A percentile compares a stretch with the other conserved stretches of the same genome.
Evolutionary conservation across 2,113 vertebrate genomes (phyloP).

Genomic region (Bos taurus): ARS-UCD2.0 NC_037331.1:38758001-38758500

Average conservation of each 20-base stretch:
- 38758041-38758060: neutral
- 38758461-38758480: neutral
- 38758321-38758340: neutral
- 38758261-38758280: neutral
- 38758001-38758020: no score
- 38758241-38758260: neutral
- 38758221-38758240: neutral
- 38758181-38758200: neutral
- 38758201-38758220: neutral
- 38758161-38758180: neutral
- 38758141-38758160: neutral
- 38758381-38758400: neutral
- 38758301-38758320: neutral
- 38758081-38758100: neutral
- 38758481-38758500: neutral
- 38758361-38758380: neutral
- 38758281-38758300: neutral
- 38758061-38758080: neutral
- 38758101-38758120: neutral
- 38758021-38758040: neutral
- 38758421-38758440: neutral
- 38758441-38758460: neutral
- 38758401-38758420: neutral
- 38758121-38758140: neutral
- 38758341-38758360: neutral